Evolutionary conservation across 2,888 invertebrate species (phyloP).

Genomic region (Mimumesa dahlbomi): DNA sequence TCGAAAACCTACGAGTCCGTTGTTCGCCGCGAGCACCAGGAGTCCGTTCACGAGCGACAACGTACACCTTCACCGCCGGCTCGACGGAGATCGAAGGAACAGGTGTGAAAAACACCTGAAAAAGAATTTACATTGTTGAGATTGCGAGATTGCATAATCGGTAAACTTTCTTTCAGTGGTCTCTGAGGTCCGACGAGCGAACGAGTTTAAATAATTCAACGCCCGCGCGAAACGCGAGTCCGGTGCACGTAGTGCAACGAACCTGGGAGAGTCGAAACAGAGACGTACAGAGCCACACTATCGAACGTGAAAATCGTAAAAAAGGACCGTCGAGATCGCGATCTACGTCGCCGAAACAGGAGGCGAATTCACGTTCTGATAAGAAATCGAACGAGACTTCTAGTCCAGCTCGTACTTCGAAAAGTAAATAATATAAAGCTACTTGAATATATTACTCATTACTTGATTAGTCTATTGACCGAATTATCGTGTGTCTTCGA

Average conservation of each 20-base stretch:
- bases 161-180: constrained; percentile 49
- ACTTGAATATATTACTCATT: not conserved
- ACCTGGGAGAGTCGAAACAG: constrained; percentile 76
- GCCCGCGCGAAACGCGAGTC: constrained; percentile 64
- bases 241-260: constrained; percentile 75
- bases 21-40: constrained; percentile 60
- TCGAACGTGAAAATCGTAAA: constrained; percentile 45
- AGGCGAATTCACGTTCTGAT: constrained; percentile 39
- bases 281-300: constrained; percentile 59
- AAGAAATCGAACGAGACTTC: constrained; percentile 29
- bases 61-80: constrained; percentile 75
- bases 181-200: constrained; percentile 65
- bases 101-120: no score
- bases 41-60: constrained; percentile 51
- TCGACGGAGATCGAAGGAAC: constrained; percentile 72
- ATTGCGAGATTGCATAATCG: not conserved
- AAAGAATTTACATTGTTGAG: no score
- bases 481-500: no score
- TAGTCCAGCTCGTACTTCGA: constrained; percentile 52
- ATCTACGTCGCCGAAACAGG: constrained; percentile 66
- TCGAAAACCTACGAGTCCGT: constrained; percentile 65
- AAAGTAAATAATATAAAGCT: constrained; percentile 52
- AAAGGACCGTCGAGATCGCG: constrained; percentile 62
- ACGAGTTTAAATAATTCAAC: constrained; percentile 56
- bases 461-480: no score